Percentiles rank a stretch among this genome's conserved stretches.
Evolutionary conservation across 2,888 invertebrate species (phyloP).

Genomic region (Microplitis deprimator): DNA sequence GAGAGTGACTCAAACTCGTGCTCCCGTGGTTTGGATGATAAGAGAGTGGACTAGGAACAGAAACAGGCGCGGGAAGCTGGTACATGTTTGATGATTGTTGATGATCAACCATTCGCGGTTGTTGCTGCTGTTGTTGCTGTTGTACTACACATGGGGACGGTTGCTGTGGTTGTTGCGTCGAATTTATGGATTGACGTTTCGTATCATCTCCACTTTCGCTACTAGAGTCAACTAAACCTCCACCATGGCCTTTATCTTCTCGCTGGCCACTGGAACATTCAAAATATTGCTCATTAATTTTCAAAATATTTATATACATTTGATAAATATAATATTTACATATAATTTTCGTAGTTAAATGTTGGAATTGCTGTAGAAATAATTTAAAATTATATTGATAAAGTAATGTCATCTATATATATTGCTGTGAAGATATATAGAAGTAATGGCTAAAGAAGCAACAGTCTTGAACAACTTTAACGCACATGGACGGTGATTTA

Average conservation of each 20-base stretch:
- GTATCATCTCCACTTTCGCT: conserved; percentile 69
- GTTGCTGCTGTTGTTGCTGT: conserved; percentile 54
- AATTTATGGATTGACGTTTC: conserved; percentile 60
- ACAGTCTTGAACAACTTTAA: background rate
- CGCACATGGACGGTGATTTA: background rate
- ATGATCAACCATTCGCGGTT: conserved; percentile 60
- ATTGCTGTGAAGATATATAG: background rate
- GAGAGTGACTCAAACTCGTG: conserved; percentile 62
- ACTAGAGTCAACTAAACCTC: conserved; percentile 65
- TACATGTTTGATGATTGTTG: conserved; percentile 66
- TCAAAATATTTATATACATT: background rate
- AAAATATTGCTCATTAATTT: background rate
- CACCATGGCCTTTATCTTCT: conserved; percentile 66
- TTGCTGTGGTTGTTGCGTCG: conserved; percentile 52
- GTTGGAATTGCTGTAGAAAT: background rate
- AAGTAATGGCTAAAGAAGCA: background rate
- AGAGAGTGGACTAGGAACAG: conserved; percentile 67
- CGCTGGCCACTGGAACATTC: conserved; percentile 62
- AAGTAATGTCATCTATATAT: background rate
- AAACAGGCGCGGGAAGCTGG: conserved; percentile 65
- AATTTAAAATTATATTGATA: background rate
- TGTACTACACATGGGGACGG: conserved; percentile 55
- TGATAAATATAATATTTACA: background rate
- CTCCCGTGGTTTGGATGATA: conserved; percentile 64
- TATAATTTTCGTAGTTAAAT: background rate